phyloP scores from a whole-genome alignment of 92 coral and sea anemone species.

The Epizoanthus rinbou region DNA sequence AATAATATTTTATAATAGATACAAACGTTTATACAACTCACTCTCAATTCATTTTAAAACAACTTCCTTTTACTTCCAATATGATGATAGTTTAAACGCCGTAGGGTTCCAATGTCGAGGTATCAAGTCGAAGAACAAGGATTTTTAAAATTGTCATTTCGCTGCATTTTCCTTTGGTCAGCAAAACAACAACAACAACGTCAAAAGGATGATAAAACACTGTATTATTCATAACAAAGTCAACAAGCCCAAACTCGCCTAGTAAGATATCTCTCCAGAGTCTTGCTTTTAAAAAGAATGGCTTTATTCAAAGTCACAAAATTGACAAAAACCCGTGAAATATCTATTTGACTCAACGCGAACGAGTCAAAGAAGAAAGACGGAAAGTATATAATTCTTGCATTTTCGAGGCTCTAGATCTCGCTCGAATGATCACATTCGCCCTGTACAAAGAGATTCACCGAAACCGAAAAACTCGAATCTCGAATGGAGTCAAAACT shows the following conservation, averaged over 20 bases:
- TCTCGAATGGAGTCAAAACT: not conserved
- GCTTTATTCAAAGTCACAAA: not conserved
- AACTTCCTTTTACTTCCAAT: not conserved
- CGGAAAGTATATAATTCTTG: not conserved
- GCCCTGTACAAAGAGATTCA: not conserved
- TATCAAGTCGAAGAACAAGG: not conserved
- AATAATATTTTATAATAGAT: not conserved
- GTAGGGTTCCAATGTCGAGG: not conserved
- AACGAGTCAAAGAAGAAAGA: not conserved
- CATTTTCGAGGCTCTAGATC: not conserved
- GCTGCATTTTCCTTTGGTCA: not conserved
- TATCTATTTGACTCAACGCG: not conserved
- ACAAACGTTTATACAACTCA: not conserved
- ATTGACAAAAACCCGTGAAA: not conserved
- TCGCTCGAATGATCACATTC: not conserved
- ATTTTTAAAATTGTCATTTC: not conserved
- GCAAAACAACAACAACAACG: not conserved
- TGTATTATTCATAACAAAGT: constrained; percentile 21
- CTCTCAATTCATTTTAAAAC: not conserved
- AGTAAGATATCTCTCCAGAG: not conserved
- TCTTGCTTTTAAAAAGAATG: not conserved
- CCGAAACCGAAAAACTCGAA: not conserved
- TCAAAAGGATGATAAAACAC: not conserved
- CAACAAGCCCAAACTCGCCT: constrained; percentile 27
- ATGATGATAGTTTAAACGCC: not conserved